Evolutionary conservation across 30 jellyfish, hydroid and myxozoan species (phyloP), one percentile per base, ranked within the genome.

Genomic region (Sanderia malayensis): DNA sequence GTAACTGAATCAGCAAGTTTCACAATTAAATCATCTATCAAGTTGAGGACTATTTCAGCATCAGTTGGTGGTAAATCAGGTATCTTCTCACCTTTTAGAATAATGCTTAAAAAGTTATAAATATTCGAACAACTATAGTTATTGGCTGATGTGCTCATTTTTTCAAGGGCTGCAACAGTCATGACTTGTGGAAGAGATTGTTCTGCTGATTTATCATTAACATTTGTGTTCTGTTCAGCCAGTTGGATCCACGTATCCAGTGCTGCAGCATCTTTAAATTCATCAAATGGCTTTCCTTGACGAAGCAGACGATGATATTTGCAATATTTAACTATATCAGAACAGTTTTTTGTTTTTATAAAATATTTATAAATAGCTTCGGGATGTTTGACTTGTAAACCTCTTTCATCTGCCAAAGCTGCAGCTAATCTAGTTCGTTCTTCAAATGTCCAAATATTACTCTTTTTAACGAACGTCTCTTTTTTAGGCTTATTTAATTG

Each of bases 81-180:
- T 25, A 67, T 78, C 22, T 67, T 71, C 1, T 73, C 80, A 44
- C 87, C 93, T 62, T 80, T 67, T 20, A 86, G 45, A n/a, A 79
- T 27, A 41, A 79, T 60, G 37, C 87, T 72, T 1, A 86, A 69
- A 65, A 76, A 86, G 63, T 61, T 86, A 55, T 86, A 86, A 3
- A 77, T 71, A 45, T 86, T 86, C 3, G 82, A 31, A 28, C 69
- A 86, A 58, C 71, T 78, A 3, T 92, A 93, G 29, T 45, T 18
- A 7, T 33, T n/a, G n/a, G 82, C 76, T 26, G 7, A 2, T 13
- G 7, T 10, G 46, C 23, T 60, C 9, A 41, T 28, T 21, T 81
- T 81, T 44, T 86, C 96, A 4, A 76, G 74, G 15, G 92, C 96
- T 23, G 96, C 96, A 17, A 76, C 96, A 0, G 96, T 86, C 84